These are phyloP conservation scores for Sus scrofa DNA, from an alignment of 2,113 vertebrate genomes.

Conservation along the genomic window T2T-Sscrofa CM000820.6:74782501-74783000, in stretches of 20 bases:
- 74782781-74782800: neutral
- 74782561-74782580: neutral
- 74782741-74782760: neutral
- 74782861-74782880: neutral
- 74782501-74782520: neutral
- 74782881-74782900: neutral
- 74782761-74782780: neutral
- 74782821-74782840: neutral
- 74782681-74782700: conserved; percentile 96
- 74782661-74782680: conserved; percentile 91
- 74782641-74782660: conserved; percentile 69
- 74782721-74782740: conserved; percentile 93
- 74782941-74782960: neutral
- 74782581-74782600: neutral
- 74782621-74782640: conserved; percentile 3
- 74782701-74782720: conserved; percentile 98
- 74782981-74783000: conserved; percentile 5
- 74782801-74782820: neutral
- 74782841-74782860: neutral
- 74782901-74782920: neutral
- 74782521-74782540: neutral
- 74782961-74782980: neutral
- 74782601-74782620: conserved; percentile 54
- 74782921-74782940: neutral
- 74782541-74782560: neutral